Conservation (phyloP, 2,113 vertebrate species). For the Halichoeres trimaculatus region DNA sequence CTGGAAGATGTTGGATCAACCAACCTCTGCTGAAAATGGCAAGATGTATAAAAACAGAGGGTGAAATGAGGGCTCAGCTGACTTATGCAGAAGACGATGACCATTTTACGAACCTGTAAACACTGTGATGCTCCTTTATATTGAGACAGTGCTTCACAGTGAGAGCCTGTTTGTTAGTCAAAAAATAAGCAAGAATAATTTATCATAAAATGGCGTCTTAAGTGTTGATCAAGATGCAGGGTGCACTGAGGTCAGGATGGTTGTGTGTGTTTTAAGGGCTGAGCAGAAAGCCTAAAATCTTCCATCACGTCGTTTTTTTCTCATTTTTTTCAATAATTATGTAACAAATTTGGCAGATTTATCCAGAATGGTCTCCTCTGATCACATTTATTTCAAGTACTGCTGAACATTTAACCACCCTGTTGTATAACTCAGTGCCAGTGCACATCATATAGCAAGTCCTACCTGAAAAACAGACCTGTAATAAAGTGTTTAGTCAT, state of each 20-base stretch:
- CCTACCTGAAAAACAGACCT: constrained; percentile 4
- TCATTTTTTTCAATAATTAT: constrained; percentile 53
- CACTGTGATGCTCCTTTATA: not conserved
- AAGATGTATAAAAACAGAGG: not conserved
- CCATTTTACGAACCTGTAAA: too few relatives aligned
- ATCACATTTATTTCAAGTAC: constrained; percentile 23
- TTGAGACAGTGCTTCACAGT: not conserved
- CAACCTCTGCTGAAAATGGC: not conserved
- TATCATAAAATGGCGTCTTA: constrained; percentile 36
- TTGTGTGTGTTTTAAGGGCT: constrained; percentile 6
- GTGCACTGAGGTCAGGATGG: constrained; percentile 11
- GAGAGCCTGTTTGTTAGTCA: not conserved
- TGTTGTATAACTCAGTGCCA: constrained; percentile 21
- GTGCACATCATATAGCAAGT: constrained; percentile 7
- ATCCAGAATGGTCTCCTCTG: constrained; percentile 28
- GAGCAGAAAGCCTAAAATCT: constrained; percentile 12
- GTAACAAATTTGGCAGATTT: constrained; percentile 41
- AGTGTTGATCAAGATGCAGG: not conserved
- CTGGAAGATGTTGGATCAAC: constrained; percentile 2
- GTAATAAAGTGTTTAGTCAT: constrained; percentile 14
- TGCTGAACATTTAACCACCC: constrained; percentile 11
- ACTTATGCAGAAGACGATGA: too few relatives aligned
- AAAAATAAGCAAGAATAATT: constrained; percentile 15
- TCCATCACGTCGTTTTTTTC: constrained; percentile 26
- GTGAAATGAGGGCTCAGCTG: constrained; percentile 10